These are phyloP conservation scores for Argynnis bischoffii DNA, from an alignment of 2,888 invertebrate genomes.

Conservation along the genomic window DNA sequence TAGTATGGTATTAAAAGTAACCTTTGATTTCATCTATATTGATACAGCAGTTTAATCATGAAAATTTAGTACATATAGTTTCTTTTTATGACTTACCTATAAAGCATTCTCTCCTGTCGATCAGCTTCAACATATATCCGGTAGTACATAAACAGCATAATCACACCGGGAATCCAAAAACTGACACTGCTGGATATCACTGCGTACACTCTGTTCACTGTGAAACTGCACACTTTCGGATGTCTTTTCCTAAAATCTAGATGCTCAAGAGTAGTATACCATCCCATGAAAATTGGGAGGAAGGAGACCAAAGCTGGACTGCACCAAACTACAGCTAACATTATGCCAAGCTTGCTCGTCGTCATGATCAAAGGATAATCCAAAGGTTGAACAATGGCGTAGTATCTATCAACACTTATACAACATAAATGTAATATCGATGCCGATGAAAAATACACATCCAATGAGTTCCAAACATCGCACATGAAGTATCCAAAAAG, in stretches of 20 bases:
- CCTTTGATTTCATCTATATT: too few relatives aligned
- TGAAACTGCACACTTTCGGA: slow-evolving; percentile 90
- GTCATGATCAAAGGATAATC: slow-evolving; percentile 98
- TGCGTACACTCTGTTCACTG: slow-evolving; percentile 93
- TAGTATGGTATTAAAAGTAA: too few relatives aligned
- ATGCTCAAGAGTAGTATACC: slow-evolving; percentile 95
- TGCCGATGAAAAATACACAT: slow-evolving; percentile 96
- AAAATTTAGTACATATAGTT: too few relatives aligned
- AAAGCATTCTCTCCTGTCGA: slow-evolving; percentile 91
- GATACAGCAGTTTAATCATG: too few relatives aligned
- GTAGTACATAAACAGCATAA: slow-evolving; percentile 96
- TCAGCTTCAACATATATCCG: slow-evolving; percentile 93
- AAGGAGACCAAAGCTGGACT: slow-evolving; percentile 96
- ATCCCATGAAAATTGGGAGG: slow-evolving; percentile 96
- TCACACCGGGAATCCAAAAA: slow-evolving; percentile 96
- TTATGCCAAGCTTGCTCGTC: slow-evolving; percentile 88
- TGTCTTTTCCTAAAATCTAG: slow-evolving; percentile 85
- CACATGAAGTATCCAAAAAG: slow-evolving; percentile 95
- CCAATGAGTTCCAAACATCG: slow-evolving; percentile 97
- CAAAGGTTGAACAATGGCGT: slow-evolving; percentile 95
- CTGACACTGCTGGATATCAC: slow-evolving; percentile 94
- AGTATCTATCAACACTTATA: slow-evolving; percentile 94
- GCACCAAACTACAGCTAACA: slow-evolving; percentile 95
- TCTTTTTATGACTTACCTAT: slow-evolving; percentile 83
- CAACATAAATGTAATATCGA: slow-evolving; percentile 97